A percentile compares a stretch with the other conserved stretches of the same genome.
phyloP scores from a whole-genome alignment of 2,888 invertebrate genomes.

The Polia nebulosa region DNA sequence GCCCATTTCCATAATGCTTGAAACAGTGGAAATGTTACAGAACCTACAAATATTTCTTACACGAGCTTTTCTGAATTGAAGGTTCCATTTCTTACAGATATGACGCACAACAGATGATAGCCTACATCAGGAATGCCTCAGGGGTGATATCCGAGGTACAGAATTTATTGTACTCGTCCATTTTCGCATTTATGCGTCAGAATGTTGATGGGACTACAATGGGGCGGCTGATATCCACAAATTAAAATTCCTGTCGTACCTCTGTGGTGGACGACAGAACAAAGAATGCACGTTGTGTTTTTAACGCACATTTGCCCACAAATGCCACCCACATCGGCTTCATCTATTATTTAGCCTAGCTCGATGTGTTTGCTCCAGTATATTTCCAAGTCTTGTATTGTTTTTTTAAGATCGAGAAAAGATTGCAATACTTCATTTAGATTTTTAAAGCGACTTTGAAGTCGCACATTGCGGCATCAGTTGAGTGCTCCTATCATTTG shows the following conservation, averaged over 20 bases:
- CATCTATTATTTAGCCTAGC: conserved; percentile 46
- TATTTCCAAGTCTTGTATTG: conserved; percentile 7
- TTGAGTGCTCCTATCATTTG: conserved; percentile 13
- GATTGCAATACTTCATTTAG: background rate
- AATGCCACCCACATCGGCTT: conserved; percentile 55
- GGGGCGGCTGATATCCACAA: conserved; percentile 62
- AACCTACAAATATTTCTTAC: conserved; percentile 12
- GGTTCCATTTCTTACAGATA: conserved; percentile 13
- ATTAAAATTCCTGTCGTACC: conserved; percentile 69
- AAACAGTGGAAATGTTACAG: background rate
- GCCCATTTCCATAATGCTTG: conserved; percentile 33
- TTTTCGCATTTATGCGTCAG: conserved; percentile 52
- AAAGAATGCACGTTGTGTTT: conserved; percentile 67
- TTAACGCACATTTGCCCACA: conserved; percentile 59
- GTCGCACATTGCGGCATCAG: conserved; percentile 6
- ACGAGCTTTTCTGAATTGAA: conserved; percentile 12
- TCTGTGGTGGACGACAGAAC: conserved; percentile 49
- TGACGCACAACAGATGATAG: conserved; percentile 11
- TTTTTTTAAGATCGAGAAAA: conserved; percentile 21
- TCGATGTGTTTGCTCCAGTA: conserved; percentile 38
- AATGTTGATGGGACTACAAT: conserved; percentile 63
- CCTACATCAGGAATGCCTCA: conserved; percentile 31
- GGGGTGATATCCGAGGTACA: conserved; percentile 43
- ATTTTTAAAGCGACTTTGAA: background rate
- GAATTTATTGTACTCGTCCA: conserved; percentile 41